A percentile compares a stretch with the other conserved stretches of the same genome.
These are phyloP conservation scores for Orius insidiosus DNA, from an alignment of 1,140 invertebrate genomes.

Conservation along the genomic window DNA sequence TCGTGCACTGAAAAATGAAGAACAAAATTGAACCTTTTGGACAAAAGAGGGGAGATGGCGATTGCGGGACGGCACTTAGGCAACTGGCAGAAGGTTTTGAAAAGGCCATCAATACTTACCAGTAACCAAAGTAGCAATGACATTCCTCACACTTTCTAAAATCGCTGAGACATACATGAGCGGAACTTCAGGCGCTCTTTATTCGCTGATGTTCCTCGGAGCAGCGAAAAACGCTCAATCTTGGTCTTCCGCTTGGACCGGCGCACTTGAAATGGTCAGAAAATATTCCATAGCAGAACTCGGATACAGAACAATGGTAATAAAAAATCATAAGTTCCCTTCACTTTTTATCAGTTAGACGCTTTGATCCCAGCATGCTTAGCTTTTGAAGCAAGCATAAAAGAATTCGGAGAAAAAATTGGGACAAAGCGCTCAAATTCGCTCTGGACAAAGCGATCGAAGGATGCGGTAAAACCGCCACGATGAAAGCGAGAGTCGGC, in stretches of 20 bases:
- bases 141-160: conserved; percentile 34
- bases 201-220: conserved; percentile 50
- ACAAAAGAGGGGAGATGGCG: conserved; percentile 65
- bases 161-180: conserved; percentile 47
- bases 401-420: conserved; percentile 6
- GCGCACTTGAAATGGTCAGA: conserved; percentile 37
- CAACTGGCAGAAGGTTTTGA: conserved; percentile 37
- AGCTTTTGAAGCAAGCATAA: conserved; percentile 9
- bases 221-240: conserved; percentile 25
- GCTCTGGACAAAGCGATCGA: conserved; percentile 16
- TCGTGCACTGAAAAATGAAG: conserved; percentile 32
- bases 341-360: conserved; percentile 18
- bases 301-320: conserved; percentile 62
- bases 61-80: conserved; percentile 57
- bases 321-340: no score
- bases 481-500: conserved; percentile 28
- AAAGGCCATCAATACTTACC: conserved; percentile 2
- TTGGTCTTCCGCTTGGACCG: conserved; percentile 33
- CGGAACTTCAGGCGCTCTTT: conserved; percentile 52
- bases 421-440: conserved; percentile 13
- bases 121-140: conserved; percentile 27
- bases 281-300: conserved; percentile 54
- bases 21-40: conserved; percentile 48
- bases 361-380: conserved; percentile 18
- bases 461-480: conserved; percentile 15